Evolutionary conservation across 2,797 vertebrate species (phyloP), one percentile per base, ranked within the genome.

Genomic region (Lindbergichthys nudifrons): DNA sequence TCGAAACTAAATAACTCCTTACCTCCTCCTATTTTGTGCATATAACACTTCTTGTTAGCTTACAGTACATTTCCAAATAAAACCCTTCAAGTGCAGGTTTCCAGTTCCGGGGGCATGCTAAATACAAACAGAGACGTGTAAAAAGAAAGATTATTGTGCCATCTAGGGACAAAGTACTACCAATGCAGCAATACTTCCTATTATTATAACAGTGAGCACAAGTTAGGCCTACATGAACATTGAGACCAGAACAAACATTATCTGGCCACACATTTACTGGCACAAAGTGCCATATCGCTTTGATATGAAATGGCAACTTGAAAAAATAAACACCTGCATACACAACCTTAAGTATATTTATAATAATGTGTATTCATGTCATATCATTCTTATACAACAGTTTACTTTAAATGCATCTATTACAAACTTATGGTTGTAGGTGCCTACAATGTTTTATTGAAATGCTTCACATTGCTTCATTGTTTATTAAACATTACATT

Each of bases 121-220:
- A 2, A 4, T 60, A 26, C 53, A 82, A 72, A 5, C 0, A 32
- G 48, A n/a, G 12, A n/a, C 6, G 18, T 43, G 2, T 2, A 2
- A 23, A 36, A 46, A 57, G 4, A 30, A 46, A 16, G 32, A 42
- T 42, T 59, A 65, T 48, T 73, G 36, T 80, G 84, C 86, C 89
- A 80, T 60, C 89, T 90, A 81, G 80, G 5, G 88, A 72, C 45
- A 72, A 3, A 68, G 15, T 39, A 0, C 19, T 13, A 46, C 52
- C 23, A 87, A 59, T 84, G 69, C 83, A 88, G 8, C 45, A 62
- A 36, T 50, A 73, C 19, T 26, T 26, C 26, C 26, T 5, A 21
- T 15, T 52, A 42, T 42, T 13, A 26, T 12, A 65, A 10, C 16
- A 66, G 51, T 54, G 43, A 15, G 45, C 23, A 21, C 1, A n/a